Base-by-base conservation (phyloP, 92 coral and sea anemone genomes). In the Siderastrea radians region DNA sequence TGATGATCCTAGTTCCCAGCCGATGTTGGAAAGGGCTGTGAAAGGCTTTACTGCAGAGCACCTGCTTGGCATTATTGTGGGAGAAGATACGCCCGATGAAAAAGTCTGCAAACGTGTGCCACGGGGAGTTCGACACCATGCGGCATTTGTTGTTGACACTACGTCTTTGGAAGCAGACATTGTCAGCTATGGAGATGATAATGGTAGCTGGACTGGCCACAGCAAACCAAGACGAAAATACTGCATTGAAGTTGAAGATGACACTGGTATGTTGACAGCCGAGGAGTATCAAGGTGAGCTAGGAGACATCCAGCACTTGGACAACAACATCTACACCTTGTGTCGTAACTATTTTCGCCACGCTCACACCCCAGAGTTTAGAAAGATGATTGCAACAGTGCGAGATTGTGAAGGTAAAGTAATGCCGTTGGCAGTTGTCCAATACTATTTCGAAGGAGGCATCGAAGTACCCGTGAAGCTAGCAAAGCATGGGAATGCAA, bases 161-260 rank as follows among this genome's bases (percentile, higher is more conserved):
- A 57, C 75, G 43, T 53, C 68, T 49, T 49, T 83, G 43, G 89
- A 68, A 74, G 74, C 81, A 73, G 88, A 26, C 38, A 26, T 26
- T 26, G 38, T 87, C 19, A 67, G 81, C 38, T 86, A 80, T 43
- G 88, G 94, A 7, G 91, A 91, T 59, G 88, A 91, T 67, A 91
- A 91, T 62, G 88, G 94, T 43, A 91, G 94, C 78, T 91, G 94
- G 94, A 65, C 73, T 17, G 87, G 87, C 7, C 94, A 91, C 83
- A 72, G 58, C 79, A 91, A 91, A 82, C 93, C 94, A 16, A 76
- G 91, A 47, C 71, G 88, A 46, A 86, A 80, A 66, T 90, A 90
- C 82, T 68, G n/a, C 17, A 65, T 90, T 72, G 90, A 84, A 61
- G 54, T 83, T 51, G 89, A 81, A 6, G 89, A 84, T 49, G 92